Evolutionary conservation across 2,113 vertebrate species (phyloP).

Genomic region (Peromyscus polionotus): DNA sequence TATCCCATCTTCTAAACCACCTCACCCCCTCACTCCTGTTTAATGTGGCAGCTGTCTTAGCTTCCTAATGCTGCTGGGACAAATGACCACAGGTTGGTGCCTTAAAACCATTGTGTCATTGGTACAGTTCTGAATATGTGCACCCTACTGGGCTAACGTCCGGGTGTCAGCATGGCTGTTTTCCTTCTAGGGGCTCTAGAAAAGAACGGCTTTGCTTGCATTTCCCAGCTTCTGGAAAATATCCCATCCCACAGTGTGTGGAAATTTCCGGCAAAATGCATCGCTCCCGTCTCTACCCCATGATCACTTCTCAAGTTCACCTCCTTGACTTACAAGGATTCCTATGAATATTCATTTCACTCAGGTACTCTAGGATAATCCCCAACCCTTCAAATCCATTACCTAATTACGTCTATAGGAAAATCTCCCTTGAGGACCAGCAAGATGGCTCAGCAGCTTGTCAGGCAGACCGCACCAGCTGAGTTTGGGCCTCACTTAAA

Average conservation of each 20-base stretch:
- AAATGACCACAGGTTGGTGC: neutral
- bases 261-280: neutral
- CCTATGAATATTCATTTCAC: neutral
- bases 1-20: neutral
- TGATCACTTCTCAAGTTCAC: neutral
- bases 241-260: too few relatives aligned
- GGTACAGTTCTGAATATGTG: neutral
- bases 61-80: neutral
- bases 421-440: neutral
- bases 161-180: neutral
- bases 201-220: rapidly evolving
- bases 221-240: neutral
- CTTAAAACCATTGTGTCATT: neutral
- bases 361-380: neutral
- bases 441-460: neutral
- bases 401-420: neutral
- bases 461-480: neutral
- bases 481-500: neutral
- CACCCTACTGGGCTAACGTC: neutral
- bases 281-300: neutral
- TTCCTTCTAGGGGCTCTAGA: neutral
- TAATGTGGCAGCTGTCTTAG: neutral
- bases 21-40: neutral
- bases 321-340: neutral
- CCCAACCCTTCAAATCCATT: neutral